Base-by-base conservation (phyloP, 2,888 invertebrate genomes). In the Diarsia dahlii region DNA sequence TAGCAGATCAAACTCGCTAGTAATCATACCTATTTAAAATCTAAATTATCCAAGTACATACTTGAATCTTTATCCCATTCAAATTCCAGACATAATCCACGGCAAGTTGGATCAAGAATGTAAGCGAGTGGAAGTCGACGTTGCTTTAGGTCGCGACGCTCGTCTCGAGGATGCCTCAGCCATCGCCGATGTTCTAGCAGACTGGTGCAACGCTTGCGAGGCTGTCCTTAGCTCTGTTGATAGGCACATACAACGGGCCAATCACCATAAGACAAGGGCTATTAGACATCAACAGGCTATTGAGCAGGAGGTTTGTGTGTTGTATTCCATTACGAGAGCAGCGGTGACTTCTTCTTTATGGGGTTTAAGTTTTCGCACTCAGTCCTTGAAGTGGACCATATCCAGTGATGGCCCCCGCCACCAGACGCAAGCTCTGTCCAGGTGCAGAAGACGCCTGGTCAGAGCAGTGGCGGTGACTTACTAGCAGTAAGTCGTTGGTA, bases 91-190 rank as follows among this genome's bases (percentile, higher is more conserved):
- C 93, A 99, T 99, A 86, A 99, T 99, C 88, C 99, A 99, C 87
- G 99, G 99, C 3, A 99, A 99, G 95, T 95, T 99, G 84, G 99
- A 99, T 94, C 99, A 99, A 93, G 99, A 99, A 91, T 99, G 99
- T 93, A 98, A 98, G 87, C 98, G 98, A 84, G 97, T 99, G 56
- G 99, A 99, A 95, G 98, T 99, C 0, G 99, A 99, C 93, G 99
- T 98, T 89, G 99, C 99, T 0, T 97, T 99, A 54, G 99, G 99
- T 0, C 97, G 99, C 28, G 99, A 99, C 91, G 99, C 99, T 50
- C 97, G 98, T 54, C 97, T 98, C 0, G 98, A 98, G 71, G 99
- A 99, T 91, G 97, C 99, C 0, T 97, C 98, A 18, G 97, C 98
- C 76, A 99, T 99, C 68, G 98, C 98, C 0, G 97, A 98, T 78